Evolutionary conservation across 2,888 invertebrate species (phyloP), one percentile per base, ranked within the genome.

Genomic region (Oscheius onirici): DNA sequence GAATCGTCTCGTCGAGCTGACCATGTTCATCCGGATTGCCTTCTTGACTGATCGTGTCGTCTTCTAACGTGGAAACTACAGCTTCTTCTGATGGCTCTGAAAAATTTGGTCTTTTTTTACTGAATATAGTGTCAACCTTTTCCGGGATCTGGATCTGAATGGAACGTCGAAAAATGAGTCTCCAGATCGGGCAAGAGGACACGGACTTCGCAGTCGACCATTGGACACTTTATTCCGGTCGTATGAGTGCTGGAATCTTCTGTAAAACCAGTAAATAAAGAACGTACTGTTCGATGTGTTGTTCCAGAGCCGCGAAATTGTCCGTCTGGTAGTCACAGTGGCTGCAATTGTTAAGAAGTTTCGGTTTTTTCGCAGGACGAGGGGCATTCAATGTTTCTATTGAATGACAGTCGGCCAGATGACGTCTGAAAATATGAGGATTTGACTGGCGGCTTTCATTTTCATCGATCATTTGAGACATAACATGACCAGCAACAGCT

Each of bases 251-350:
- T 73, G 58, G 22, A 66, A 43, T 58, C 13, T 46, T 46, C 5
- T 46, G n/a, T 5, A 34, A 34, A 34, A 34, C 34, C 8, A 8
- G 8, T 52, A 46, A 22, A 34, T 15, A 61, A 57, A 3, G 20
- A 52, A 67, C 43, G 20, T 46, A 76, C 76, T 22, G 55, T 22
- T 69, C 43, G 1, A 77, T 40, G 52, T 77, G 77, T 3, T 51
- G 8, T 58, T 69, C 69, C 17, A 77, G 8, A 43, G 73, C 77
- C 3, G 70, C 60, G 17, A 55, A 41, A 10, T 17, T n/a, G 41
- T 71, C 63, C 2, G 73, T 57, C 10, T 13, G 10, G 61, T 72
- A 75, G 5, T 43, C 70, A 63, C 77, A 77, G 5, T 52, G 34
- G 13, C 67, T 44, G 34, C 77, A 77, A 10, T 65, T 24, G 28